These are phyloP conservation scores for Thumatha senex DNA, from an alignment of 2,888 invertebrate species.

Conservation along the genomic window DNA sequence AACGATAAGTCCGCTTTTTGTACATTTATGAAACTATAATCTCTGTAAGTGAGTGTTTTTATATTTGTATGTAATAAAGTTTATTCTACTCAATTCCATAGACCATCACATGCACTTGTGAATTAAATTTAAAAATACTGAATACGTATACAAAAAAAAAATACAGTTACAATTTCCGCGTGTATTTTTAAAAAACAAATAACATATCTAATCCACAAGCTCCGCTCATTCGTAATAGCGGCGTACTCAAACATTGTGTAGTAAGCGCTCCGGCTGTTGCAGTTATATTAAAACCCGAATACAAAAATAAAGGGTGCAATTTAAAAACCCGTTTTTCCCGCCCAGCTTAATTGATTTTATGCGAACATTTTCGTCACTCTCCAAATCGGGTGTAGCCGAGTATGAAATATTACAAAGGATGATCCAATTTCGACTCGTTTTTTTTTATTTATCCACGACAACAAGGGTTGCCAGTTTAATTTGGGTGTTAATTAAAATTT, in stretches of 20 bases:
- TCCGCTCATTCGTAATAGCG: conserved; percentile 1
- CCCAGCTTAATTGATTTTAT: conserved; percentile 30
- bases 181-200: neutral
- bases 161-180: neutral
- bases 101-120: neutral
- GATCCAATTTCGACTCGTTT: conserved; percentile 38
- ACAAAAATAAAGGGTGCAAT: conserved; percentile 18
- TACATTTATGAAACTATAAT: no score
- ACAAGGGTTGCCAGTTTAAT: conserved; percentile 39
- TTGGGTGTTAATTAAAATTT: conserved; percentile 60
- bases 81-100: no score
- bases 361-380: conserved; percentile 15
- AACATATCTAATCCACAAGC: neutral
- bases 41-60: no score
- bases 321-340: conserved; percentile 16
- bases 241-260: neutral
- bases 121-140: neutral
- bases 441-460: conserved; percentile 33
- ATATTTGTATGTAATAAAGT: no score
- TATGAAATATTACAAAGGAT: conserved; percentile 32
- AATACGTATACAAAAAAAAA: neutral
- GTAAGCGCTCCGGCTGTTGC: conserved; percentile 1
- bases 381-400: conserved; percentile 10
- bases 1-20: no score
- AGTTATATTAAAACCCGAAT: conserved; percentile 2